These are phyloP conservation scores for Lepisosteus osseus DNA, from an alignment of 2,113 vertebrate species.

Conservation along the genomic window DNA sequence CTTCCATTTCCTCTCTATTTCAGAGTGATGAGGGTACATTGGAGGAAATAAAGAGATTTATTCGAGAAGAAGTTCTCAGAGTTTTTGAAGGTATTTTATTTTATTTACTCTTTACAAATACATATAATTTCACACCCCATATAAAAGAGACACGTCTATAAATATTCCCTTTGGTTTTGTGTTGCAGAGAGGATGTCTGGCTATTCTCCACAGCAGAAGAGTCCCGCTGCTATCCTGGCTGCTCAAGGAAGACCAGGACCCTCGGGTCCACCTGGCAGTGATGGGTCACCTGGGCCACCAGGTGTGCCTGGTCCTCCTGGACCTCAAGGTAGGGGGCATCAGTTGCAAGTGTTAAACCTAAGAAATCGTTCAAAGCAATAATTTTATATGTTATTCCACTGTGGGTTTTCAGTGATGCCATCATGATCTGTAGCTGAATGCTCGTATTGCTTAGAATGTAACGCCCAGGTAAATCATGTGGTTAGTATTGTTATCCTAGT, in stretches of 20 bases:
- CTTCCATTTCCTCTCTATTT: slow-evolving; percentile 27
- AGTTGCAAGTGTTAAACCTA: slow-evolving; percentile 24
- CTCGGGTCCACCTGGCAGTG: slow-evolving; percentile 83
- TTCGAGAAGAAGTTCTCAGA: slow-evolving; percentile 82
- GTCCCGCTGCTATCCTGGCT: slow-evolving; percentile 84
- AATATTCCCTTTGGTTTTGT: not conserved
- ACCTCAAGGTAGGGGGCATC: slow-evolving; percentile 78
- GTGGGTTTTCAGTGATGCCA: no score
- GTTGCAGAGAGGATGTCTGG: slow-evolving; percentile 73
- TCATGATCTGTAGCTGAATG: no score
- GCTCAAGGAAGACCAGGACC: slow-evolving; percentile 75
- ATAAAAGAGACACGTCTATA: not conserved
- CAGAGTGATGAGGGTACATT: slow-evolving; percentile 77
- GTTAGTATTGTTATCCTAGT: no score
- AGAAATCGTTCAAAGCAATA: not conserved
- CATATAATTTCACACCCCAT: not conserved
- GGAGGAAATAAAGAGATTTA: slow-evolving; percentile 87
- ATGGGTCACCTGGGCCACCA: slow-evolving; percentile 81
- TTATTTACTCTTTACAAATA: not conserved
- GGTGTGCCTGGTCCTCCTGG: slow-evolving; percentile 81
- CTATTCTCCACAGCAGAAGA: slow-evolving; percentile 70
- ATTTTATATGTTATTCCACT: no score
- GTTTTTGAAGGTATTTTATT: slow-evolving; percentile 85
- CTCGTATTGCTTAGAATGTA: no score
- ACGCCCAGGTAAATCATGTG: no score